Conservation (phyloP, 2,888 invertebrate genomes). For the Chrysodeixis includens region DNA sequence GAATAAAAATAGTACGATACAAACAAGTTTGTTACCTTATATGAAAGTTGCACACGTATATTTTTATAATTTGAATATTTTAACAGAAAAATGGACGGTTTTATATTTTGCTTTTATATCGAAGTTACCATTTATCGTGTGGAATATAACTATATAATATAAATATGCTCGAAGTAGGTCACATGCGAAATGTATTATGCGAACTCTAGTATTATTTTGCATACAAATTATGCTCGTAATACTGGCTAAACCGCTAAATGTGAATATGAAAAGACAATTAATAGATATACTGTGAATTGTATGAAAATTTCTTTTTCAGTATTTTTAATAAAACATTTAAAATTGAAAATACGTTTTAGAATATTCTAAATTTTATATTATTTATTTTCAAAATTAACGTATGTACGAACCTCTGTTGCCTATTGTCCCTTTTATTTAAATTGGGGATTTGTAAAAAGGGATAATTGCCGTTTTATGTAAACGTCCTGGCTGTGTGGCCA, state of each 20-base stretch:
- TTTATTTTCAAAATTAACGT: conserved; percentile 11
- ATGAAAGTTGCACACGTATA: conserved; percentile 29
- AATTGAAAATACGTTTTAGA: neutral
- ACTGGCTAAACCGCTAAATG: too few species aligned
- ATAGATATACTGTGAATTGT: too few species aligned
- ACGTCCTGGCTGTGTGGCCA: conserved; percentile 12
- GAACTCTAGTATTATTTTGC: neutral
- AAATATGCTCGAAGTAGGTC: neutral
- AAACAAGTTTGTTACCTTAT: conserved; percentile 42
- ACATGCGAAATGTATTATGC: too few species aligned
- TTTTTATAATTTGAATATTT: conserved; percentile 35
- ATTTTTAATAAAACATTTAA: neutral
- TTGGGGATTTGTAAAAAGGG: conserved; percentile 28
- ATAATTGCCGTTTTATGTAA: conserved; percentile 52
- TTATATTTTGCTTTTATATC: neutral
- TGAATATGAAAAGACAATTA: too few species aligned
- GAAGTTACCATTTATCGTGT: neutral
- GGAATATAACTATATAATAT: neutral
- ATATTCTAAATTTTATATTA: neutral
- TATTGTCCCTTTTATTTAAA: conserved; percentile 30
- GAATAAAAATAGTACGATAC: conserved; percentile 37
- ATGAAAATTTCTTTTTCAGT: neutral
- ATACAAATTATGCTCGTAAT: neutral
- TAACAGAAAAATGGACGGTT: conserved; percentile 13
- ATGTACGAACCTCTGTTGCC: neutral